Evolutionary conservation across 2,113 vertebrate genomes (phyloP).

Genomic region (Hyperoodon ampullatus): DNA sequence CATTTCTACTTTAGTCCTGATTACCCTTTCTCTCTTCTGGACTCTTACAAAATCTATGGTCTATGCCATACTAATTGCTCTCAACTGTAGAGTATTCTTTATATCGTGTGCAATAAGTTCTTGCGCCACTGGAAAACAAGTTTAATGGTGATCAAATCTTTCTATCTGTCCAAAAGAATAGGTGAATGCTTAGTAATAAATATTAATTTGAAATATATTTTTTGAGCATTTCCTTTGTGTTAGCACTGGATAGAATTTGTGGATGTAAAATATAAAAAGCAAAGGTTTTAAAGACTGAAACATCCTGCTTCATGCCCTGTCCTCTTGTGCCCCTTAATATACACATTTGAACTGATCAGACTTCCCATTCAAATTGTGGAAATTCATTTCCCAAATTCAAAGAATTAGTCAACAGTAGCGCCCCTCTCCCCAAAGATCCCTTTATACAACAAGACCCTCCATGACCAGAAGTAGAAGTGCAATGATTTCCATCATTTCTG

Average conservation of each 20-base stretch:
- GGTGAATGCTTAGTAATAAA: background rate
- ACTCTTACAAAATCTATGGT: background rate
- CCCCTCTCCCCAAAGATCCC: constrained; percentile 35
- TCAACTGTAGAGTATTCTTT: background rate
- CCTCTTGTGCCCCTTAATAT: background rate
- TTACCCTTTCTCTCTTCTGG: background rate
- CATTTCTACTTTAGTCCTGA: constrained; percentile 18
- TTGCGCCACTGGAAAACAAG: constrained; percentile 17
- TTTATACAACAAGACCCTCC: background rate
- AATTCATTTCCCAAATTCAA: constrained; percentile 55
- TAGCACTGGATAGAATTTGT: background rate
- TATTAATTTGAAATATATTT: constrained; percentile 25
- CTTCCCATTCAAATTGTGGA: constrained; percentile 20
- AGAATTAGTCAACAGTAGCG: background rate
- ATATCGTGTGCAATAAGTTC: background rate
- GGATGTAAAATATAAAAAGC: constrained; percentile 38
- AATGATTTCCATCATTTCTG: constrained; percentile 46
- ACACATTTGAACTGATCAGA: constrained; percentile 3
- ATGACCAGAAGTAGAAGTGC: constrained; percentile 12
- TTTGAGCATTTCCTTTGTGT: background rate
- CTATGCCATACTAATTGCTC: background rate
- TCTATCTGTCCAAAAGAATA: background rate
- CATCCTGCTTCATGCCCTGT: background rate
- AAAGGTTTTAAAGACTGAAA: constrained; percentile 20
- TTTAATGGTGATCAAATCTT: constrained; percentile 44